These are phyloP conservation scores for Acronicta aceris DNA, from an alignment of 2,888 invertebrate species.

Conservation along the genomic window DNA sequence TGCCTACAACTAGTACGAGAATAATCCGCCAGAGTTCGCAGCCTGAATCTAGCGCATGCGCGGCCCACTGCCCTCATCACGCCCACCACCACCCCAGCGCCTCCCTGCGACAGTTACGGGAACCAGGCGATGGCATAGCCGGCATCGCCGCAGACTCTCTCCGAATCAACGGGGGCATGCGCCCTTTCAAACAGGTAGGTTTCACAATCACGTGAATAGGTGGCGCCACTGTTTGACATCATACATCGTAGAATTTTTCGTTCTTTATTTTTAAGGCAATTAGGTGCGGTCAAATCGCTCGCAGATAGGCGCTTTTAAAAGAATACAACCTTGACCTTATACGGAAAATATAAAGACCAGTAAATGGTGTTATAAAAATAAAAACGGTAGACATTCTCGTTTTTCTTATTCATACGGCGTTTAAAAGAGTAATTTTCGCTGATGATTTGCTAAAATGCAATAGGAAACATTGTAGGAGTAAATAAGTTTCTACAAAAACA, in stretches of 20 bases:
- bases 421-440: constrained; percentile 9
- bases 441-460: constrained; percentile 22
- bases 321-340: constrained; percentile 1
- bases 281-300: constrained; percentile 26
- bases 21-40: constrained; percentile 97
- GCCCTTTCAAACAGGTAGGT: constrained; percentile 98
- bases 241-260: constrained; percentile 43
- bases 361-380: not conserved
- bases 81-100: constrained; percentile 94
- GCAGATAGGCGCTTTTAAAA: constrained; percentile 17
- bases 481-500: constrained; percentile 26
- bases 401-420: constrained; percentile 14
- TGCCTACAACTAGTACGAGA: constrained; percentile 92
- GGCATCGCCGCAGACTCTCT: constrained; percentile 98
- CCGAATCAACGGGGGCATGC: constrained; percentile 98
- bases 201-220: constrained; percentile 65
- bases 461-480: constrained; percentile 13
- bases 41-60: constrained; percentile 93
- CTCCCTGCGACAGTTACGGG: constrained; percentile 95
- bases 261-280: constrained; percentile 39
- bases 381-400: constrained; percentile 1
- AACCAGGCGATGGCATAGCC: constrained; percentile 96
- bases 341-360: not conserved
- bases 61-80: constrained; percentile 91
- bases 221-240: constrained; percentile 70